Evolutionary conservation across 2,113 vertebrate species (phyloP).

Genomic region (Lepus europaeus): DNA sequence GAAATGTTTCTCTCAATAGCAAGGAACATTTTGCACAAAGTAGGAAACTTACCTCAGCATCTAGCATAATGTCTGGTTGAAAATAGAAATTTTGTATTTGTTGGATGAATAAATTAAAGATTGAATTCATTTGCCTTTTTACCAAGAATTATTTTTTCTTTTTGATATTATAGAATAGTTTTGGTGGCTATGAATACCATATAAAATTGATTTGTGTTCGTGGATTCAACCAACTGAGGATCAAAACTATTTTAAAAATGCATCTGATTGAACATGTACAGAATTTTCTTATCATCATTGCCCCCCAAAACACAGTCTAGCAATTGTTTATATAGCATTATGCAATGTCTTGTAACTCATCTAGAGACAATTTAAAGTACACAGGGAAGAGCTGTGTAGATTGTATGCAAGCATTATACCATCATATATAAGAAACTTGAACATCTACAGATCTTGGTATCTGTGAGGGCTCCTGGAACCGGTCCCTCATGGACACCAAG

Average conservation of each 20-base stretch:
- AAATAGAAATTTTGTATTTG: constrained; percentile 57
- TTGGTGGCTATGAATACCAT: not conserved
- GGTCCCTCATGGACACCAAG: not conserved
- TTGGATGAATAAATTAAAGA: constrained; percentile 34
- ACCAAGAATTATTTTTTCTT: not conserved
- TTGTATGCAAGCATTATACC: not conserved
- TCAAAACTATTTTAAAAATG: not conserved
- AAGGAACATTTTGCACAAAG: not conserved
- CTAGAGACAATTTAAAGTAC: not conserved
- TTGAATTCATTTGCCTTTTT: not conserved
- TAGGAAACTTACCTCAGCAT: not conserved
- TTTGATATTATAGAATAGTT: constrained; percentile 35
- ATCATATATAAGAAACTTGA: not conserved
- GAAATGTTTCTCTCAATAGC: constrained; percentile 42
- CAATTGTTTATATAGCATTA: not conserved
- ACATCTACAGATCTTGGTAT: not conserved
- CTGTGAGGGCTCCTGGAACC: not conserved
- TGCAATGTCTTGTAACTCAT: not conserved
- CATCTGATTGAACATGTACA: not conserved
- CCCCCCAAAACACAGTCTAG: not conserved
- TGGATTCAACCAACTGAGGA: not conserved
- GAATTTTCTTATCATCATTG: not conserved
- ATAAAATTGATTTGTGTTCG: not conserved
- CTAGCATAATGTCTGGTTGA: not conserved
- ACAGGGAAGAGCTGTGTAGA: not conserved